Percentiles rank a stretch among this genome's conserved stretches.
phyloP scores from a whole-genome alignment of 2,113 vertebrate genomes.

The Trematomus loennbergii region DNA sequence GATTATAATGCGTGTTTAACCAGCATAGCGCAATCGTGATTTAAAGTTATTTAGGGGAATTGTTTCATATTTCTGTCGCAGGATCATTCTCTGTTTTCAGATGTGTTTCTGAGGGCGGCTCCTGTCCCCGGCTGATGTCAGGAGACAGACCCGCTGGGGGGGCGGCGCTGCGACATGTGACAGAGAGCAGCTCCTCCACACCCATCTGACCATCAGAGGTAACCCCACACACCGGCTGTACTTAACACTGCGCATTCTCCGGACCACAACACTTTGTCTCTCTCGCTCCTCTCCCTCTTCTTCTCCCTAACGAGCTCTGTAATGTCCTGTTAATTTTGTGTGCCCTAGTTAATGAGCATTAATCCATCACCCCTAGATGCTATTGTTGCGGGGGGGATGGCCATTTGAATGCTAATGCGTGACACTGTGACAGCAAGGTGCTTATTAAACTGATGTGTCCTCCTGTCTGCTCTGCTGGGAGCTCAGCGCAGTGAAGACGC shows the following conservation, averaged over 20 bases:
- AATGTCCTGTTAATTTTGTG: constrained; percentile 89
- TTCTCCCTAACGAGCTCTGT: constrained; percentile 83
- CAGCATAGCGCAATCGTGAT: constrained; percentile 3
- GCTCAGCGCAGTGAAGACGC: constrained; percentile 86
- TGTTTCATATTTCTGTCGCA: constrained; percentile 10
- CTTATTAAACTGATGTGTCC: constrained; percentile 94
- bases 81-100: not conserved
- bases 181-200: constrained; percentile 87
- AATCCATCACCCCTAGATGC: constrained; percentile 93
- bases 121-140: constrained; percentile 88
- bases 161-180: constrained; percentile 91
- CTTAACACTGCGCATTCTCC: constrained; percentile 33
- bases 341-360: constrained; percentile 92
- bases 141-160: constrained; percentile 89
- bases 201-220: constrained; percentile 84
- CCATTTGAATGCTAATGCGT: constrained; percentile 95
- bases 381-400: constrained; percentile 87
- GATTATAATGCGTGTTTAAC: constrained; percentile 13
- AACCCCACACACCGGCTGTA: constrained; percentile 67
- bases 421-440: constrained; percentile 91
- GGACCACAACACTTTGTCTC: constrained; percentile 38
- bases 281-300: constrained; percentile 50
- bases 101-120: constrained; percentile 3
- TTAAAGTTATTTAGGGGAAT: constrained; percentile 1
- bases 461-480: constrained; percentile 84